Conservation (phyloP, 2,113 vertebrate genomes). For the Morone chrysops region DNA sequence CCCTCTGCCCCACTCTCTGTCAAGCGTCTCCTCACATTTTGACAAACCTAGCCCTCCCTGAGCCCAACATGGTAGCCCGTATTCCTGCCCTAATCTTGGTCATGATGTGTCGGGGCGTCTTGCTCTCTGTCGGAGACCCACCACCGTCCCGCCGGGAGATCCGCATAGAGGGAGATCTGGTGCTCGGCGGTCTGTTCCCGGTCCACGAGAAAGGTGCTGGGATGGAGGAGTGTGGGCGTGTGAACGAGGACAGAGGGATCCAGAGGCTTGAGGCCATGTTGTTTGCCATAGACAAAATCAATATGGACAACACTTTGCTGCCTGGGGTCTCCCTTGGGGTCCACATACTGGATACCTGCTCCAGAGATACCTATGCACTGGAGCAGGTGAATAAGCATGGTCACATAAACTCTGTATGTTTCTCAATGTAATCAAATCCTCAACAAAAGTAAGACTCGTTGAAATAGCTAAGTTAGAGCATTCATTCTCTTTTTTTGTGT, state of each 20-base stretch:
- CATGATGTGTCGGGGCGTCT: slow-evolving; percentile 90
- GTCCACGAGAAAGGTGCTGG: slow-evolving; percentile 96
- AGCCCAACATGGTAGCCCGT: slow-evolving; percentile 87
- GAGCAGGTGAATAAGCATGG: slow-evolving; percentile 86
- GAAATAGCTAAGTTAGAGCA: neutral
- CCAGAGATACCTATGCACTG: slow-evolving; percentile 96
- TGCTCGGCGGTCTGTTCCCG: slow-evolving; percentile 97
- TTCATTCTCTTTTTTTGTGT: neutral
- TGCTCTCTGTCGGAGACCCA: slow-evolving; percentile 90
- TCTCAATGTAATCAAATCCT: neutral
- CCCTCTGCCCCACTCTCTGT: slow-evolving; percentile 66
- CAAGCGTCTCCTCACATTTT: slow-evolving; percentile 64
- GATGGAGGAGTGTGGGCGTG: slow-evolving; percentile 94
- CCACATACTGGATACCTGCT: slow-evolving; percentile 98
- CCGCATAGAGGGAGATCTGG: slow-evolving; percentile 97
- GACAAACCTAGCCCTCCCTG: slow-evolving; percentile 72
- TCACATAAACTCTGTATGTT: neutral
- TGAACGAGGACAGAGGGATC: slow-evolving; percentile 97
- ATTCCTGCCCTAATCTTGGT: slow-evolving; percentile 87
- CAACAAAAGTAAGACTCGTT: neutral
- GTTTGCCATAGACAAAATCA: slow-evolving; percentile 98
- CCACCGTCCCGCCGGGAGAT: slow-evolving; percentile 93
- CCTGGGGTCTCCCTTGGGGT: slow-evolving; percentile 94
- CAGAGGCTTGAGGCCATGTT: slow-evolving; percentile 98
- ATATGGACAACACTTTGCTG: slow-evolving; percentile 89